These are phyloP conservation scores for Mesocentrotus franciscanus DNA, from an alignment of 53 echinoderm and acorn worm genomes.

Conservation along the genomic window DNA sequence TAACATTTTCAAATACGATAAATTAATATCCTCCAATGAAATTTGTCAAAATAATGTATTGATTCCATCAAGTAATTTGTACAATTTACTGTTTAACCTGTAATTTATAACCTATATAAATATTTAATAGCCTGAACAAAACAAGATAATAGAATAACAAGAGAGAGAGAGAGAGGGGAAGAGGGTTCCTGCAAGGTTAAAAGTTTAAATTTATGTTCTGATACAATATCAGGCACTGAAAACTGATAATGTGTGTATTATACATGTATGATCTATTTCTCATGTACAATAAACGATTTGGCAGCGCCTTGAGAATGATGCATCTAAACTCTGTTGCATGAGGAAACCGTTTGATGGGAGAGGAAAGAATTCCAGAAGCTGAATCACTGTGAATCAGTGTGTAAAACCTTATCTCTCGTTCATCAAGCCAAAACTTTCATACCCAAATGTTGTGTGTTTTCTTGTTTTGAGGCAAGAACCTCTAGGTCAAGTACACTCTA, in stretches of 20 bases:
- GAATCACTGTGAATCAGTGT: slow-evolving; percentile 61
- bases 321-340: background rate
- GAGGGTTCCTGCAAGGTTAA: background rate
- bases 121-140: background rate
- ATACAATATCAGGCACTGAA: background rate
- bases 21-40: too few species aligned
- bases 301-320: background rate
- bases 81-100: too few species aligned
- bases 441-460: slow-evolving; percentile 8
- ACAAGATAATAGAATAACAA: background rate
- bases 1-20: too few species aligned
- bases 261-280: background rate
- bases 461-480: slow-evolving; percentile 53
- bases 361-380: slow-evolving; percentile 60
- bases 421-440: slow-evolving; percentile 45
- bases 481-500: slow-evolving; percentile 47
- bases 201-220: background rate
- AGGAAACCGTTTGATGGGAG: slow-evolving; percentile 13
- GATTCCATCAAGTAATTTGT: too few species aligned
- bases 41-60: too few species aligned
- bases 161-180: background rate
- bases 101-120: too few species aligned
- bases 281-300: slow-evolving; percentile 3
- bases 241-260: background rate
- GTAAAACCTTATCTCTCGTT: slow-evolving; percentile 33